phyloP scores from a whole-genome alignment of 2,797 vertebrate species.

The Acanthurus lineatus region DNA sequence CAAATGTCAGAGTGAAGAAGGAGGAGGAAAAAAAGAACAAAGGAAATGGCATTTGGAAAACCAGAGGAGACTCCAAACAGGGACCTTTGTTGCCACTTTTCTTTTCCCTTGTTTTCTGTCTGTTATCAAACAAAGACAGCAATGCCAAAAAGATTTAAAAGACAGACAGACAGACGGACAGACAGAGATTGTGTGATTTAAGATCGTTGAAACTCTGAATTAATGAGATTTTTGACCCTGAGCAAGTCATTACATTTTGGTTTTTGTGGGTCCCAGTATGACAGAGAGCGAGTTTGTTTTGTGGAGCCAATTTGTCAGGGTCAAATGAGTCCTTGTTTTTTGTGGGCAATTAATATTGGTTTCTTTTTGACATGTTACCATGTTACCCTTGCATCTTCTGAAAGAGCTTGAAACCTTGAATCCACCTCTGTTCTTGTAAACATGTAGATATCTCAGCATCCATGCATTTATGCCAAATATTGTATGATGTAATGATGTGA shows the following conservation, averaged over 20 bases:
- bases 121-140: background rate
- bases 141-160: background rate
- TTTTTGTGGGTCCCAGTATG: slow-evolving; percentile 1
- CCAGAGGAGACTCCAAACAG: background rate
- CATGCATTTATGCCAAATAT: background rate
- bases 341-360: slow-evolving; percentile 8
- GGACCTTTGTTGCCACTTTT: background rate
- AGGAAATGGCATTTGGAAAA: slow-evolving; percentile 24
- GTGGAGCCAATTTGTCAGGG: slow-evolving; percentile 20
- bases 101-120: background rate
- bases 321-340: background rate
- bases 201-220: background rate
- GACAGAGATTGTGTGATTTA: background rate
- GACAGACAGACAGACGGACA: background rate
- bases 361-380: background rate
- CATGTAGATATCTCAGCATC: background rate
- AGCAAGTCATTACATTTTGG: slow-evolving; percentile 17
- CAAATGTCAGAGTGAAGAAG: slow-evolving; percentile 32
- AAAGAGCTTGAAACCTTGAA: slow-evolving; percentile 16
- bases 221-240: slow-evolving; percentile 26
- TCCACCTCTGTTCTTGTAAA: slow-evolving; percentile 18
- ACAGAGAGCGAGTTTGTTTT: background rate
- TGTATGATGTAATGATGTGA: background rate
- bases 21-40: background rate
- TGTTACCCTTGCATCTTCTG: slow-evolving; percentile 4